Percentiles rank a stretch among this genome's conserved stretches.
These are phyloP conservation scores for Trissonchulus sp. DNA, from an alignment of 2,888 invertebrate genomes.

Conservation along the genomic window DNA sequence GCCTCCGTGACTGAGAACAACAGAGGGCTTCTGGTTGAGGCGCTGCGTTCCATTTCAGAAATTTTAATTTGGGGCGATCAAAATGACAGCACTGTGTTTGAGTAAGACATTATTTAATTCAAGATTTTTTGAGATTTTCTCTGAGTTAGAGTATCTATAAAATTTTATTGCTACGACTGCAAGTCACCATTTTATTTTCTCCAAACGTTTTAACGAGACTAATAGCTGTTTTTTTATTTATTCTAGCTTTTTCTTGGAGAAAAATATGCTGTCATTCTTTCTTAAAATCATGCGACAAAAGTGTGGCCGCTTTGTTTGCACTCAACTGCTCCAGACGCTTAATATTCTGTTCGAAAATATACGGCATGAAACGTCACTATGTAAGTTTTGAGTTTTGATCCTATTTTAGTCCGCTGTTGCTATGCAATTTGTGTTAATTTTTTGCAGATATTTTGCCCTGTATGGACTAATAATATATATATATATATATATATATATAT, in stretches of 20 bases:
- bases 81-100: slow-evolving; percentile 98
- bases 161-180: no score
- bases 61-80: slow-evolving; percentile 99
- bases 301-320: slow-evolving; percentile 93
- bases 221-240: slow-evolving; percentile 9
- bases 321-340: slow-evolving; percentile 91
- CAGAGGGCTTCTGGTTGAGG: slow-evolving; percentile 74
- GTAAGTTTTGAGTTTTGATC: slow-evolving; percentile 66
- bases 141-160: no score
- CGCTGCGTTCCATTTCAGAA: slow-evolving; percentile 90
- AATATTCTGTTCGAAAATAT: slow-evolving; percentile 99
- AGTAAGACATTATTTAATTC: slow-evolving; percentile 62
- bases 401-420: no score
- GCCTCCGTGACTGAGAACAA: slow-evolving; percentile 49
- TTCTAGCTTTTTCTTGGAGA: slow-evolving; percentile 93
- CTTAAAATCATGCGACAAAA: slow-evolving; percentile 93
- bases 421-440: no score
- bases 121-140: no score
- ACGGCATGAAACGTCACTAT: slow-evolving; percentile 93
- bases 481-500: no score
- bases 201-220: no score
- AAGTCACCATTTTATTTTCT: no score
- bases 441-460: no score
- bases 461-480: no score
- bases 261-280: slow-evolving; percentile 98